Evolutionary conservation across 2,888 invertebrate species (phyloP).

Genomic region (Chrysodeixis includens): DNA sequence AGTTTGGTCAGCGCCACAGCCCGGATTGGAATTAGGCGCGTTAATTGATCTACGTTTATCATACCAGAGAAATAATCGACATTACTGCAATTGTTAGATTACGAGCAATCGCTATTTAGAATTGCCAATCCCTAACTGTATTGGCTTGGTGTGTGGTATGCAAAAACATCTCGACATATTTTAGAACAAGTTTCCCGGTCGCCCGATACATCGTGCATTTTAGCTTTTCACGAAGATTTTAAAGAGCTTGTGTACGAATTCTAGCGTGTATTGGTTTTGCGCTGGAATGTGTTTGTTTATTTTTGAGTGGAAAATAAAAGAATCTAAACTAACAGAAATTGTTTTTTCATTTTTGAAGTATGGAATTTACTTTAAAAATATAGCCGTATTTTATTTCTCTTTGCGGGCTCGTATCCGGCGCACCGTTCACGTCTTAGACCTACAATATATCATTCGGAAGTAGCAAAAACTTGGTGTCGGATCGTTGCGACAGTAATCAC

Average conservation of each 20-base stretch:
- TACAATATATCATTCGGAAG: slow-evolving; percentile 82
- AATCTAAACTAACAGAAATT: slow-evolving; percentile 5
- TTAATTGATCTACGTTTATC: slow-evolving; percentile 64
- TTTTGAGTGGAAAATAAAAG: too few relatives aligned
- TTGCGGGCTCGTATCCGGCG: slow-evolving; percentile 39
- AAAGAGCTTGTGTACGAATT: background rate
- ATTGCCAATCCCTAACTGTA: slow-evolving; percentile 39
- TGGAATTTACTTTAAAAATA: slow-evolving; percentile 37
- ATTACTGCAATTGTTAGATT: slow-evolving; percentile 50
- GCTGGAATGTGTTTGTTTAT: background rate
- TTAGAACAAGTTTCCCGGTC: slow-evolving; percentile 14
- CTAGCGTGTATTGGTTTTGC: background rate
- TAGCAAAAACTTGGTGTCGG: slow-evolving; percentile 82
- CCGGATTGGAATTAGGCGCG: slow-evolving; percentile 63
- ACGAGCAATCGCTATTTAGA: slow-evolving; percentile 38
- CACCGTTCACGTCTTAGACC: slow-evolving; percentile 54
- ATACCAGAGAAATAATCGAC: slow-evolving; percentile 49
- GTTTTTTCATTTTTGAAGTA: slow-evolving; percentile 29
- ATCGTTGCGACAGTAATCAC: slow-evolving; percentile 81
- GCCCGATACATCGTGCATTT: slow-evolving; percentile 14
- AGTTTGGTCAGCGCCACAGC: slow-evolving; percentile 58
- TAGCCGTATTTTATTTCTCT: slow-evolving; percentile 37
- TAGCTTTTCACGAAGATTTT: background rate
- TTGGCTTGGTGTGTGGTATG: slow-evolving; percentile 36
- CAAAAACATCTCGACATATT: slow-evolving; percentile 14